phyloP scores from a whole-genome alignment of 2,797 vertebrate species.

The Heteromormyrus szaboi region DNA sequence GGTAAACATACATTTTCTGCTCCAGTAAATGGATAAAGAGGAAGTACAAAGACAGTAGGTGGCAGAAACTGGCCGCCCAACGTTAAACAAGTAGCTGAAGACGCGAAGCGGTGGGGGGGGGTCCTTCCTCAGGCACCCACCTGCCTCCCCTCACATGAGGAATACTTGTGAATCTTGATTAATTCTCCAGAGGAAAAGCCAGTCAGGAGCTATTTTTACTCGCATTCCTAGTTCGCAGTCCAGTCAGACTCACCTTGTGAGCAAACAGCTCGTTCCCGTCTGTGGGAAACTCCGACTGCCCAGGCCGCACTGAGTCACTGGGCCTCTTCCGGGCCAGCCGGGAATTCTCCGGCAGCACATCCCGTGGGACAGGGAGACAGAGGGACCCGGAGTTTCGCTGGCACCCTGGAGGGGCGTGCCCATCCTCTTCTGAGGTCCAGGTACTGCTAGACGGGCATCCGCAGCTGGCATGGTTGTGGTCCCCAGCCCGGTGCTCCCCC shows the following conservation, averaged over 20 bases:
- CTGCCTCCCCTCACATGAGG: not conserved
- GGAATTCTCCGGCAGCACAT: constrained; percentile 35
- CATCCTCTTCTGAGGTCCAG: constrained; percentile 33
- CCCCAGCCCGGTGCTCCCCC: constrained; percentile 32
- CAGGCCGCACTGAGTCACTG: constrained; percentile 41
- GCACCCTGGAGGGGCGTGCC: constrained; percentile 37
- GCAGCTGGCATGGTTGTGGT: constrained; percentile 38
- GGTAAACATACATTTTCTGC: not conserved
- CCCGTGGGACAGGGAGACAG: not conserved
- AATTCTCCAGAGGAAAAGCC: not conserved
- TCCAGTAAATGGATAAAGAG: not conserved
- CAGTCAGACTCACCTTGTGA: constrained; percentile 58
- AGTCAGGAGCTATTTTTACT: not conserved
- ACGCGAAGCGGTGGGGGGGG: not conserved
- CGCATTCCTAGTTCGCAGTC: not conserved
- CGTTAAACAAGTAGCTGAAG: not conserved
- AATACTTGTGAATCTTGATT: not conserved
- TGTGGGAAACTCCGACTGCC: constrained; percentile 42
- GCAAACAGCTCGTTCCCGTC: constrained; percentile 51
- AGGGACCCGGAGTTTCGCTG: constrained; percentile 21
- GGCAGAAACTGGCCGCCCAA: not conserved
- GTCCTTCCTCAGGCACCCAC: constrained; percentile 11
- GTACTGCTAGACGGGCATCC: constrained; percentile 43
- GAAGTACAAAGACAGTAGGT: not conserved
- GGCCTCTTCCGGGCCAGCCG: constrained; percentile 56